These are phyloP conservation scores for Loripinus fragilis DNA, from an alignment of 2,888 invertebrate genomes.

Conservation along the genomic window DNA sequence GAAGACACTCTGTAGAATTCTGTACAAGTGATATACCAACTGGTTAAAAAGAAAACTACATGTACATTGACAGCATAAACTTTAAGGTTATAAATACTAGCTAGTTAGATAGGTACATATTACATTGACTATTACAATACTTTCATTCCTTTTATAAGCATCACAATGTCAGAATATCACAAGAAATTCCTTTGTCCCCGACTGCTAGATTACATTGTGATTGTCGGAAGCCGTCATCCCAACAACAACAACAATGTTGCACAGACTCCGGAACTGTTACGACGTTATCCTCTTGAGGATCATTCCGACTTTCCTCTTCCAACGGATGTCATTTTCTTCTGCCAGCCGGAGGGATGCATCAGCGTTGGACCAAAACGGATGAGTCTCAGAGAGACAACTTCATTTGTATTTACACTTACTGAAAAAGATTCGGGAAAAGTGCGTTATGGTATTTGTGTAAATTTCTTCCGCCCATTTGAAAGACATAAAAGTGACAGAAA, in stretches of 20 bases:
- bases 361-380: conserved; percentile 91
- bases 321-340: conserved; percentile 99
- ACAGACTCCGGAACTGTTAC: conserved; percentile 95
- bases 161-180: conserved; percentile 65
- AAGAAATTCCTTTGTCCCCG: conserved; percentile 86
- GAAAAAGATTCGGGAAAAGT: conserved; percentile 96
- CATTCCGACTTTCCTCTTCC: conserved; percentile 99
- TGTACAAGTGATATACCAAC: conserved; percentile 10
- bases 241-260: conserved; percentile 83
- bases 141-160: too few species aligned
- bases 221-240: conserved; percentile 94
- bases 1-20: neutral
- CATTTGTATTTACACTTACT: conserved; percentile 98
- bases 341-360: conserved; percentile 99
- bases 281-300: conserved; percentile 95
- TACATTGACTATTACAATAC: neutral
- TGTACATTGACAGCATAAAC: too few species aligned
- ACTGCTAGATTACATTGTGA: conserved; percentile 95
- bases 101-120: too few species aligned
- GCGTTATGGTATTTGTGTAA: conserved; percentile 97
- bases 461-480: conserved; percentile 96
- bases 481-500: conserved; percentile 72
- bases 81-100: too few species aligned
- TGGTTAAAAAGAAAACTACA: neutral
- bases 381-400: conserved; percentile 91